Evolutionary conservation across 37 sponge, comb jelly and placozoan genomes (phyloP).

Genomic region (Diacarnus erythraeanus): DNA sequence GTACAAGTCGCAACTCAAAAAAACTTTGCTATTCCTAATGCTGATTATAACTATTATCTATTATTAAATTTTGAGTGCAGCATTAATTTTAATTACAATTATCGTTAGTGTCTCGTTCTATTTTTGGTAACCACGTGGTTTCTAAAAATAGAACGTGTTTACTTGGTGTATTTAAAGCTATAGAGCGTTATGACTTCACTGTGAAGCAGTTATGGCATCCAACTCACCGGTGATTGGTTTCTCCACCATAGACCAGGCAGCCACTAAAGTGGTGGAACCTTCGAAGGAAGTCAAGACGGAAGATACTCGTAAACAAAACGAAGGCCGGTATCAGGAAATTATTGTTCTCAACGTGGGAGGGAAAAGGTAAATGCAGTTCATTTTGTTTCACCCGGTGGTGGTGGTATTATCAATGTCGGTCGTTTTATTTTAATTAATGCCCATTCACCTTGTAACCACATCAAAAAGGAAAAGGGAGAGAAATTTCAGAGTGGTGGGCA

Average conservation of each 20-base stretch:
- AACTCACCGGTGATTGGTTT: too few relatives aligned
- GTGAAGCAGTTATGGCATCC: too few relatives aligned
- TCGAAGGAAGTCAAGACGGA: neutral
- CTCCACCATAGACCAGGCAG: too few relatives aligned
- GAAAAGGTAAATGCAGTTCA: slow-evolving; percentile 29
- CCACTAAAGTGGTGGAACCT: neutral
- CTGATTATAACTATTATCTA: neutral
- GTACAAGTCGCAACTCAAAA: neutral
- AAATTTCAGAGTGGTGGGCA: neutral
- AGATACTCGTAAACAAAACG: neutral
- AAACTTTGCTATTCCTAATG: neutral
- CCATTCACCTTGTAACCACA: neutral
- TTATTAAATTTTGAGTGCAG: neutral
- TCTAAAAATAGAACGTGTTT: slow-evolving; percentile 39
- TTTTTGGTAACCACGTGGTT: slow-evolving; percentile 32
- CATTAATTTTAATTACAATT: too few relatives aligned
- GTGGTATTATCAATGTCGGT: too few relatives aligned
- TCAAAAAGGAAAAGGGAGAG: neutral
- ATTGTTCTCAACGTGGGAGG: slow-evolving; percentile 94
- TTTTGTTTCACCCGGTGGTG: too few relatives aligned
- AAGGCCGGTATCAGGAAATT: slow-evolving; percentile 51
- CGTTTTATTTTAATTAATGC: neutral
- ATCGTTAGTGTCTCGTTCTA: neutral
- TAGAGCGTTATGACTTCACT: too few relatives aligned
- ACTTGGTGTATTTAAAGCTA: too few relatives aligned